These are phyloP conservation scores for Eledone cirrhosa DNA, from an alignment of 2,888 invertebrate genomes.

Conservation along the genomic window DNA sequence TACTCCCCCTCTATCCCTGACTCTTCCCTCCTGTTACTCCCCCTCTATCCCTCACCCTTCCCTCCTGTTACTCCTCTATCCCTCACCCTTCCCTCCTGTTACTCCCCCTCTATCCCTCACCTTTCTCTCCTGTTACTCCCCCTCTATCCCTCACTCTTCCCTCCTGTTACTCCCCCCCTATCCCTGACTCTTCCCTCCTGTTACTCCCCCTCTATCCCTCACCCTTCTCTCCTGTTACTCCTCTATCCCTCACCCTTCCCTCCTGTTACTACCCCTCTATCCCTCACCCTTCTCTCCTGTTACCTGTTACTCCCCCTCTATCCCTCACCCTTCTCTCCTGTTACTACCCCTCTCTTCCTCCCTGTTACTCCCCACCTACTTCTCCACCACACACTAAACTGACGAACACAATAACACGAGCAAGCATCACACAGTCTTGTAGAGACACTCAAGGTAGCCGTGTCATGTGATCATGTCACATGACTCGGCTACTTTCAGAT, in stretches of 20 bases:
- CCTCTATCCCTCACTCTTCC: neutral
- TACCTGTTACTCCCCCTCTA: neutral
- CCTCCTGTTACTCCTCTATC: neutral
- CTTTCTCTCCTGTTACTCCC: neutral
- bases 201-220: neutral
- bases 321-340: neutral
- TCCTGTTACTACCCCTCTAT: neutral
- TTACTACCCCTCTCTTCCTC: no score
- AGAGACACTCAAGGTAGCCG: no score
- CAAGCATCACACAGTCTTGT: no score
- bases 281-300: neutral
- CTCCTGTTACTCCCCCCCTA: neutral
- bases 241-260: neutral
- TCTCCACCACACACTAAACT: neutral
- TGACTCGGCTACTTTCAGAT: no score
- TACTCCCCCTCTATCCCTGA: neutral
- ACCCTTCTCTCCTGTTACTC: neutral
- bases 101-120: neutral
- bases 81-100: no score
- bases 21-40: neutral
- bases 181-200: neutral
- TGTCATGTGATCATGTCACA: no score
- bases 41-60: no score
- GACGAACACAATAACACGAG: no score
- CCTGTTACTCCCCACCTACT: no score